These are phyloP conservation scores for Carassius carassius DNA, from an alignment of 2,113 vertebrate genomes.

Conservation along the genomic window DNA sequence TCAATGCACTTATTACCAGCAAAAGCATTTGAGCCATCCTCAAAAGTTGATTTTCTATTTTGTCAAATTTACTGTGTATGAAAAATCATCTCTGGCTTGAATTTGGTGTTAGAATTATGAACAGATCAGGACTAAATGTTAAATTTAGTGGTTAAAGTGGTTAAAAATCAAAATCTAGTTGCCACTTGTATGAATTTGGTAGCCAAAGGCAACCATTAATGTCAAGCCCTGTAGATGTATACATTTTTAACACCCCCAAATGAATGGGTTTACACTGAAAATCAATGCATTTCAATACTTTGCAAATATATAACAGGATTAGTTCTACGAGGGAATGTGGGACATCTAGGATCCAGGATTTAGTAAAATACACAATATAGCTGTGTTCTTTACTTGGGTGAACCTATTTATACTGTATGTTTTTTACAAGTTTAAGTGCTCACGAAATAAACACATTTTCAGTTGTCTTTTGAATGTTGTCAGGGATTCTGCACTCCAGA, in stretches of 20 bases:
- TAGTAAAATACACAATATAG: neutral
- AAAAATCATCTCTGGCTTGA: neutral
- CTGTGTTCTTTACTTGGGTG: neutral
- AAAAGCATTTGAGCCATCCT: neutral
- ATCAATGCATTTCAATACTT: neutral
- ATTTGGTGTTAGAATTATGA: neutral
- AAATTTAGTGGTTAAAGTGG: too few species aligned
- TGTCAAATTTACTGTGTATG: neutral
- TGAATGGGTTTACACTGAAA: neutral
- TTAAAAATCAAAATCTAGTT: too few species aligned
- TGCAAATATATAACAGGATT: neutral
- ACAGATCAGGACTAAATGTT: neutral
- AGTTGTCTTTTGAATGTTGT: too few species aligned
- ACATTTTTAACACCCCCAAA: neutral
- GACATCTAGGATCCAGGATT: too few species aligned
- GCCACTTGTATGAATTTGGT: too few species aligned
- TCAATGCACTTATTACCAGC: neutral
- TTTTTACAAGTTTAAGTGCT: too few species aligned
- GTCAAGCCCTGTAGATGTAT: neutral
- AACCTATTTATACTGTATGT: too few species aligned
- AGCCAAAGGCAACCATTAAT: neutral
- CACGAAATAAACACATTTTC: too few species aligned
- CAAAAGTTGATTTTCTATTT: conserved; percentile 9
- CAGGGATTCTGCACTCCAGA: neutral
- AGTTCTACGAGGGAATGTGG: neutral